phyloP scores from a whole-genome alignment of 2,888 invertebrate genomes.

The Andrena bucephala region DNA sequence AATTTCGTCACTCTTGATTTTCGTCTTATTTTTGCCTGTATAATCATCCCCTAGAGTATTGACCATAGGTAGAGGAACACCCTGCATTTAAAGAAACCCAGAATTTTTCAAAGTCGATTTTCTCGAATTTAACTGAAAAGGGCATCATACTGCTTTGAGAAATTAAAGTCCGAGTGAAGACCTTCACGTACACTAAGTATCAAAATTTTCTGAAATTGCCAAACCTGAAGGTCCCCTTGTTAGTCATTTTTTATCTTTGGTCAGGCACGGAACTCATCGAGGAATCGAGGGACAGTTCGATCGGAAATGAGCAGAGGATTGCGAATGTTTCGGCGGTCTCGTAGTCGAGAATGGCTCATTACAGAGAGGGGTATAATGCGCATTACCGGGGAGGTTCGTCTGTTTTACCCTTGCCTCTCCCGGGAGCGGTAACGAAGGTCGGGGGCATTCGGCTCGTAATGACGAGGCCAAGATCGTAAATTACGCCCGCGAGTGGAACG shows the following conservation, averaged over 20 bases:
- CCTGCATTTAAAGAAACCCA: too few relatives aligned
- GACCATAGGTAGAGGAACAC: too few relatives aligned
- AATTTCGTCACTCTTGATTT: too few relatives aligned
- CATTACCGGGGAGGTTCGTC: constrained; percentile 43
- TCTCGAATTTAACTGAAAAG: too few relatives aligned
- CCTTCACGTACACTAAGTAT: too few relatives aligned
- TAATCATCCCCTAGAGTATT: too few relatives aligned
- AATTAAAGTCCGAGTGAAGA: too few relatives aligned
- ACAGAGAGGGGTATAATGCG: constrained; percentile 28
- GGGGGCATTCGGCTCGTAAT: constrained; percentile 68
- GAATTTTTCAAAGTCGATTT: too few relatives aligned
- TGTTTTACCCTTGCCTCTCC: constrained; percentile 47
- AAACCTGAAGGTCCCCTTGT: too few relatives aligned
- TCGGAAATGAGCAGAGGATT: constrained; percentile 13
- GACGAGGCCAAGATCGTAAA: constrained; percentile 74
- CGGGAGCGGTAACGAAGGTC: constrained; percentile 55
- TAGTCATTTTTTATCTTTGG: not conserved
- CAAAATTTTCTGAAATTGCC: too few relatives aligned
- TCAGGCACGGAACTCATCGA: not conserved
- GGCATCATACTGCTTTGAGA: too few relatives aligned
- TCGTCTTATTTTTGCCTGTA: too few relatives aligned
- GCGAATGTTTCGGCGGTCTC: constrained; percentile 27
- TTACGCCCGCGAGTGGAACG: constrained; percentile 64
- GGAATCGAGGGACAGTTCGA: not conserved
- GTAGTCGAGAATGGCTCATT: constrained; percentile 34